Percentiles rank a stretch among this genome's conserved stretches.
phyloP scores from a whole-genome alignment of 2,888 invertebrate species.

The Eulithis testata region DNA sequence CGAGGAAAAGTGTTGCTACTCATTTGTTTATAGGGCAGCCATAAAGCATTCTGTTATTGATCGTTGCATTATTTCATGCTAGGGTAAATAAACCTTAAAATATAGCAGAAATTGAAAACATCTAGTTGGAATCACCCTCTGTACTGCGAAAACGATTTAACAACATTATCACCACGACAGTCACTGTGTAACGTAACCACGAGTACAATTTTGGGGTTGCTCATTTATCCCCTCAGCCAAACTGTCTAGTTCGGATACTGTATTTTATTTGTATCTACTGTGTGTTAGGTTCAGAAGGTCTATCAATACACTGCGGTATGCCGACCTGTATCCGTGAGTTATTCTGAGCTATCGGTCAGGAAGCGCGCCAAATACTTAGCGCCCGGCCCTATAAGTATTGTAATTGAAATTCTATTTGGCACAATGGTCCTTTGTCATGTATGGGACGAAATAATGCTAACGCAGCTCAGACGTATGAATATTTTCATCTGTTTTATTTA shows the following conservation, averaged over 20 bases:
- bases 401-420: slow-evolving; percentile 52
- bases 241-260: slow-evolving; percentile 6
- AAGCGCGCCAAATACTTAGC: slow-evolving; percentile 34
- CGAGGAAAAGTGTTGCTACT: neutral
- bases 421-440: slow-evolving; percentile 52
- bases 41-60: neutral
- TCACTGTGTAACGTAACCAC: too few species aligned
- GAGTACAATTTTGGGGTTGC: too few species aligned
- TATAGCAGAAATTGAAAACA: too few species aligned
- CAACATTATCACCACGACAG: too few species aligned
- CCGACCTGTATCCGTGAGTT: slow-evolving; percentile 7
- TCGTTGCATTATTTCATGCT: neutral
- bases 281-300: slow-evolving; percentile 9
- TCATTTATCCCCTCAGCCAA: too few species aligned
- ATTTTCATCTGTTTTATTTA: slow-evolving; percentile 4
- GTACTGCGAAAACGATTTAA: too few species aligned
- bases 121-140: too few species aligned
- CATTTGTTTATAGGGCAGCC: neutral
- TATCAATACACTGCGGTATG: slow-evolving; percentile 14
- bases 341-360: slow-evolving; percentile 27
- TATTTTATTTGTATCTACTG: slow-evolving; percentile 13
- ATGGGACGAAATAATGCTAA: slow-evolving; percentile 18
- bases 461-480: slow-evolving; percentile 7
- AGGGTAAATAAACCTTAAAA: neutral
- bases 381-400: slow-evolving; percentile 39